Evolutionary conservation across 2,888 invertebrate species (phyloP), one percentile per base, ranked within the genome.

Genomic region (Epirrita christyi): DNA sequence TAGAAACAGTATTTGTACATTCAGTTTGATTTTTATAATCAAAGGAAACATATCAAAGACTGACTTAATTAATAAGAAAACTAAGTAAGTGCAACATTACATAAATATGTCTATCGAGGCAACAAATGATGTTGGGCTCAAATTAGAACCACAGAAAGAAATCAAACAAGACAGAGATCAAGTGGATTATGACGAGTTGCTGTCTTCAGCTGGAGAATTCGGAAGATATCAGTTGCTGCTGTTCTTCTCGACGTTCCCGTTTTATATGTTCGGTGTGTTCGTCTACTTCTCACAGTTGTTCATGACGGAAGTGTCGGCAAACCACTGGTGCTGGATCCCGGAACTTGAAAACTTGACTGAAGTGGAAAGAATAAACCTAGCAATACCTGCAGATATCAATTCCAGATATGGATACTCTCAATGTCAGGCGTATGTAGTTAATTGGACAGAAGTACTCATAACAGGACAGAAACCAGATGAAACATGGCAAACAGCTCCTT

Each of bases 391-490:
- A 21, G 73, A 76, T 41, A 60, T 50, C 0, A 70, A 67, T 2
- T 66, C 76, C 29, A 72, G 70, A 43, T 80, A 76, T 66, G 84
- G 84, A 47, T 80, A 83, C 60, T 81, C 82, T 1, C 78, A 78
- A 47, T 85, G 84, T 59, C 56, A 51, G 32, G 72, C 72, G 42
- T 86, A 80, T 44, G 65, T 67, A 6, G 81, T 71, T 2, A 83
- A 86, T 55, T 86, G 85, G 85, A 81, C 75, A 11, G 74, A 80
- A 6, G 71, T 81, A 10, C 65, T 84, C 11, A 43, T 53, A 44
- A 68, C 58, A 2, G 78, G 76, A 36, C 59, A 53, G 28, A 62
- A 34, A 13, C 80, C 81, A 11, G 66, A 83, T 56, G 48, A 56
- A 13, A 68, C 73, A 2, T 85, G 85, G 85, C 59, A 45, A 15